phyloP scores from a whole-genome alignment of 92 coral and sea anemone species.

The Phenganax subtilis region DNA sequence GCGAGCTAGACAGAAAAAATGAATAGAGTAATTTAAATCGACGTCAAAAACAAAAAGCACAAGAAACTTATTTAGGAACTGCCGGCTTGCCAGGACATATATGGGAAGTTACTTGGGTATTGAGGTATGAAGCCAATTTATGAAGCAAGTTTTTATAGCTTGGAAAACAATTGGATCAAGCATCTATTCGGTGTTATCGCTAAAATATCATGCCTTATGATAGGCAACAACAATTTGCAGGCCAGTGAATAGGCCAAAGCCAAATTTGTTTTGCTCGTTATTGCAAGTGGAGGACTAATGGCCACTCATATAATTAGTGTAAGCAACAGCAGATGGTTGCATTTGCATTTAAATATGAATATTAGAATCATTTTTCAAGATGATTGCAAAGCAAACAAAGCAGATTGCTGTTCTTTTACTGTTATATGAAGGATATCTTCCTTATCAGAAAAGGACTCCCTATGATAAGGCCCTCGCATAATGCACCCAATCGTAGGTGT shows the following conservation, averaged over 20 bases:
- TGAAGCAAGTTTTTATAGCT: too few species aligned
- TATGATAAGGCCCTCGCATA: constrained; percentile 3
- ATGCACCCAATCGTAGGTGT: constrained; percentile 42
- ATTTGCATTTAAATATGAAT: constrained; percentile 45
- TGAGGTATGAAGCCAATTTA: too few species aligned
- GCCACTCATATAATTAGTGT: constrained; percentile 45
- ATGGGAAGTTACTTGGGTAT: too few species aligned
- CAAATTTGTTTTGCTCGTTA: constrained; percentile 42
- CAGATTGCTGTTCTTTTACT: constrained; percentile 47
- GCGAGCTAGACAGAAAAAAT: too few species aligned
- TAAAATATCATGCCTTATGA: too few species aligned
- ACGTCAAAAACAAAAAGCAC: too few species aligned
- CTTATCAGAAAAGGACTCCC: constrained; percentile 23
- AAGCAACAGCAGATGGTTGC: constrained; percentile 47
- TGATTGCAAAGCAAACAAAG: constrained; percentile 44
- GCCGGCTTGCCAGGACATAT: too few species aligned
- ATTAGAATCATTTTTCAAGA: constrained; percentile 35
- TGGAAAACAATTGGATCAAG: too few species aligned
- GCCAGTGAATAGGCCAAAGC: constrained; percentile 46
- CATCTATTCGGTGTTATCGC: too few species aligned
- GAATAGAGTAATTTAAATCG: too few species aligned
- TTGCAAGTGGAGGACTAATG: constrained; percentile 35
- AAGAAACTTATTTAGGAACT: too few species aligned
- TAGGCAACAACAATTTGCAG: too few species aligned
- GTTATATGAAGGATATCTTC: constrained; percentile 33